Evolutionary conservation across 2,113 vertebrate species (phyloP), one percentile per base, ranked within the genome.

Genomic region (Tenebrosternarchus preto): DNA sequence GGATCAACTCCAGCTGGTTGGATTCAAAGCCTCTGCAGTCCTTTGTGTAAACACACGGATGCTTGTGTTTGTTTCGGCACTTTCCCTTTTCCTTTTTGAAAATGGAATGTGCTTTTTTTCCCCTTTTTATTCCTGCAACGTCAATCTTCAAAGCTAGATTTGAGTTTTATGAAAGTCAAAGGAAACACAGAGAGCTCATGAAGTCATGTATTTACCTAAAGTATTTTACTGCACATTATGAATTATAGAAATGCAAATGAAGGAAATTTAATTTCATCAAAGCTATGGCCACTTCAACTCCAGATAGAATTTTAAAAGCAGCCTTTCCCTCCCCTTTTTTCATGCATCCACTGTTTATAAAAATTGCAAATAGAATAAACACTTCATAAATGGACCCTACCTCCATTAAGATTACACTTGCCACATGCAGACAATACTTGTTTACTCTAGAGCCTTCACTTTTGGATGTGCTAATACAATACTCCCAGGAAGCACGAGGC

Each of bases 221-320:
- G 80, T 83, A 83, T 63, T 85, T 87, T 29, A 86, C 78, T 85
- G 81, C 67, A 85, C 85, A 86, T 89, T 86, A 87, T 85, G 63
- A 84, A 87, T 88, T 82, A 83, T 87, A 87, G 85, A 84, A 87
- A 88, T 88, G 84, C 84, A 89, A 87, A 90, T 91, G 71, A 88
- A 90, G 88, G 80, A 73, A 84, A 87, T 87, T 82, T 55, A 50
- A 88, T 90, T 88, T 86, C 77, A 91, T 90, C 88, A 89, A 83
- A 81, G n/a, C 84, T 80, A 66, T 71, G 78, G 80, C 81, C 59
- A 85, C 76, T 84, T 84, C 39, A 0, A 16, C 36, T 81, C 78
- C 77, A 56, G 76, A 83, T 80, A 71, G 78, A 89, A 84, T 82
- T 77, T 74, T 66, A 76, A 56, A 80, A 82, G 70, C 67, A 8